Conservation (phyloP, 2,888 invertebrate genomes). For the Chironomus riparius region DNA sequence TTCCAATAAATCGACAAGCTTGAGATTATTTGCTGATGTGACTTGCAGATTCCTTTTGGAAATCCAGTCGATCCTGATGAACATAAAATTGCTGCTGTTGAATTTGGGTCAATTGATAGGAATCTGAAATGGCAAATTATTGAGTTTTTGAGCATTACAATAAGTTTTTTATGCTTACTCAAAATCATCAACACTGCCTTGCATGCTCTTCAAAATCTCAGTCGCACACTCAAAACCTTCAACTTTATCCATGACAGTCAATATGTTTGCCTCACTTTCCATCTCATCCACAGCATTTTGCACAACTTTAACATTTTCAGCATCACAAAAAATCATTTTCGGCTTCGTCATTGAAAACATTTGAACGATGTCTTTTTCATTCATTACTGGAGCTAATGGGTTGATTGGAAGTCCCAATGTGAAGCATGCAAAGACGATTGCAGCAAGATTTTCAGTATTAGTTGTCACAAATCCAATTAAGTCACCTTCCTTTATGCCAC, state of each 20-base stretch:
- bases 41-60: conserved; percentile 17
- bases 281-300: conserved; percentile 2
- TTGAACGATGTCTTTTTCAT: conserved; percentile 22
- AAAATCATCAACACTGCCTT: background rate
- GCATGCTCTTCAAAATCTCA: background rate
- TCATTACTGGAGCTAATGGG: conserved; percentile 34
- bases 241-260: conserved; percentile 16
- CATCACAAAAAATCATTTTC: conserved; percentile 22
- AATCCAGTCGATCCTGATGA: conserved; percentile 18
- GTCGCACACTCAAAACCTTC: conserved; percentile 1
- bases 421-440: conserved; percentile 34
- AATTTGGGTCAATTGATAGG: background rate
- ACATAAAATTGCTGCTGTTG: background rate
- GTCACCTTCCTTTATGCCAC: conserved; percentile 31
- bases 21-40: conserved; percentile 8
- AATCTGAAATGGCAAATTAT: too few relatives aligned
- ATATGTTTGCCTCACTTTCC: background rate
- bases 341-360: conserved; percentile 17
- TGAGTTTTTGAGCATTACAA: too few relatives aligned
- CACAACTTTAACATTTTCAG: background rate
- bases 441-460: conserved; percentile 33
- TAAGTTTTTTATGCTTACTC: background rate
- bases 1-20: too few relatives aligned
- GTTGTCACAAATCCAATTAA: conserved; percentile 34
- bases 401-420: conserved; percentile 35